Base-by-base conservation (phyloP, 2,113 vertebrate genomes). In the Chlorocebus sabaeus region DNA sequence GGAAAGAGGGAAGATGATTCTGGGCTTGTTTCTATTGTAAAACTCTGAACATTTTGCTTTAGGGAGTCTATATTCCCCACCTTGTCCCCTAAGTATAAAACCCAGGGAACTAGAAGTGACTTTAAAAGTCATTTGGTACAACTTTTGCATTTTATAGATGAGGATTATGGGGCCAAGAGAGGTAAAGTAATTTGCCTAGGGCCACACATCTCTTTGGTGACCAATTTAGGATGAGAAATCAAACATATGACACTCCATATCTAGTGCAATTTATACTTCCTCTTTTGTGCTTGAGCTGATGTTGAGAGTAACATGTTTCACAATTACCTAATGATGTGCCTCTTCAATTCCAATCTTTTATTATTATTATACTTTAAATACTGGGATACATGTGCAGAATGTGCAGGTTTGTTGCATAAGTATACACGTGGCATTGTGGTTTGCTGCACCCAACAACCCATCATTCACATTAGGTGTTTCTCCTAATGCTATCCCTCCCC, bases 91-190 rank as follows among this genome's bases (percentile, higher is more conserved):
- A 84, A 80, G 81, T 78, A 83, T 92, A 78, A 95, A 93, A 67
- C 40, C n/a, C 30, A 72, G 7, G 40, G 20, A 67, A 50, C 38
- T 55, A 80, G 67, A 82, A 93, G 50, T 59, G 94, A 94, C 89
- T 93, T 91, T 83, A 89, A 94, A 94, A 90, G 61, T 96, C 73
- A 91, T 30, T 88, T 81, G 90, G 38, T 84, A 64, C 55, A 90
- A 88, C 86, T 85, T 94, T 75, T 70, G 67, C 45, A 10, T 94
- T 96, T 93, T 98, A 96, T 90, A 92, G 90, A 87, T 64, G 70
- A 95, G 57, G 50, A 88, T 89, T 84, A 59, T 85, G 45, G 85
- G 57, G 79, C 90, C 96, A 94, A 90, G 8, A 96, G 87, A 93
- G 59, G 80, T 84, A n/a, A 72, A 88, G 25, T 94, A 61, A 96